These are phyloP conservation scores for Oscarella lobularis DNA, from an alignment of 37 sponge, comb jelly and placozoan genomes.

Conservation along the genomic window DNA sequence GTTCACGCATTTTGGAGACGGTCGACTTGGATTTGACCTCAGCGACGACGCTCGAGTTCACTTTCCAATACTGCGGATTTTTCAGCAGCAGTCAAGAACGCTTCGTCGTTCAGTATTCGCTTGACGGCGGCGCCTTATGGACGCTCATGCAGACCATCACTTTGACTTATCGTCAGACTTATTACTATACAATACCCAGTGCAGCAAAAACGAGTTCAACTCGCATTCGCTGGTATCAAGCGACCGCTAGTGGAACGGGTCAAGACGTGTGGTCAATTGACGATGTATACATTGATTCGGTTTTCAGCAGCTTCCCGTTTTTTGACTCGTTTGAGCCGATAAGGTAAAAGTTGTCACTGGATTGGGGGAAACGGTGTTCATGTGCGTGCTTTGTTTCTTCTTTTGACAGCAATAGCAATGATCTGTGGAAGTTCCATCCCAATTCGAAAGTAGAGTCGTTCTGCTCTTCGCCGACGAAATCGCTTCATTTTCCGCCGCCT, in stretches of 20 bases:
- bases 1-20: not conserved
- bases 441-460: not conserved
- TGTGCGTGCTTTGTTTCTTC: too few relatives aligned
- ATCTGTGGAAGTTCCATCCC: not conserved
- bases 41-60: not conserved
- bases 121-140: not conserved
- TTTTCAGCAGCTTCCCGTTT: not conserved
- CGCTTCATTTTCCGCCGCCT: not conserved
- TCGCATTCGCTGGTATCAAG: not conserved
- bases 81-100: not conserved
- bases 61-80: not conserved
- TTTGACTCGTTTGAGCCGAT: not conserved
- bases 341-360: too few relatives aligned
- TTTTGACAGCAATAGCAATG: not conserved
- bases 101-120: not conserved
- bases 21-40: slow-evolving; percentile 1
- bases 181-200: not conserved
- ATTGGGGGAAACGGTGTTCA: too few relatives aligned
- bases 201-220: not conserved
- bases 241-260: not conserved
- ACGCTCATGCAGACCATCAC: not conserved
- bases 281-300: slow-evolving; percentile 1
- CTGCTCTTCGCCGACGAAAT: not conserved
- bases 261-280: not conserved
- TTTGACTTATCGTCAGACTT: too few relatives aligned